Evolutionary conservation across 2,888 invertebrate genomes (phyloP).

Genomic region (Entomobrya proxima): DNA sequence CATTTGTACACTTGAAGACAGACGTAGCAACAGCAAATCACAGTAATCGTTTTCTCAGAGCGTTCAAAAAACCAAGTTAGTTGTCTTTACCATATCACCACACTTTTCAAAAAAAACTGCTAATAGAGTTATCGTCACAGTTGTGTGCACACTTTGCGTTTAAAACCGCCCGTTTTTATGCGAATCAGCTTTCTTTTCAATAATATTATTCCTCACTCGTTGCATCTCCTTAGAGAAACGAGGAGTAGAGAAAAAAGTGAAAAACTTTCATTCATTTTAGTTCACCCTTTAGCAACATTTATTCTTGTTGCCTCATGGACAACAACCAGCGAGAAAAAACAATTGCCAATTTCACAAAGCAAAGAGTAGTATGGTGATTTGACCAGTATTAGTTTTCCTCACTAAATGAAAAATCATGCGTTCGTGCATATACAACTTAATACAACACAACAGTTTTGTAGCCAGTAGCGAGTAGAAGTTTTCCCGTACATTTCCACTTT

Average conservation of each 20-base stretch:
- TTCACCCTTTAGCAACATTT: not conserved
- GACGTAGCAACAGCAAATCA: not conserved
- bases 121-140: no score
- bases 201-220: not conserved
- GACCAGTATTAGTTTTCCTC: slow-evolving; percentile 21
- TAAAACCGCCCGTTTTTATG: not conserved
- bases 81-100: no score
- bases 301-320: not conserved
- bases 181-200: not conserved
- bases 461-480: not conserved
- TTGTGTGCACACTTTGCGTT: not conserved
- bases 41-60: not conserved
- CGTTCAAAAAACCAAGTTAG: not conserved
- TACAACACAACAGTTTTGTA: not conserved
- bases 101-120: no score
- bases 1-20: slow-evolving; percentile 20
- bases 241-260: not conserved
- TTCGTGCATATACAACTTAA: not conserved
- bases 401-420: not conserved
- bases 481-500: not conserved
- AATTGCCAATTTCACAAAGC: not conserved
- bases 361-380: slow-evolving; percentile 15
- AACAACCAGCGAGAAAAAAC: not conserved
- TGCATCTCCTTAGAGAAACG: not conserved
- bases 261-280: not conserved